Percentiles rank a stretch among this genome's conserved stretches.
These are phyloP conservation scores for Bacillus rossius DNA, from an alignment of 1,140 invertebrate genomes.

Conservation along the genomic window DNA sequence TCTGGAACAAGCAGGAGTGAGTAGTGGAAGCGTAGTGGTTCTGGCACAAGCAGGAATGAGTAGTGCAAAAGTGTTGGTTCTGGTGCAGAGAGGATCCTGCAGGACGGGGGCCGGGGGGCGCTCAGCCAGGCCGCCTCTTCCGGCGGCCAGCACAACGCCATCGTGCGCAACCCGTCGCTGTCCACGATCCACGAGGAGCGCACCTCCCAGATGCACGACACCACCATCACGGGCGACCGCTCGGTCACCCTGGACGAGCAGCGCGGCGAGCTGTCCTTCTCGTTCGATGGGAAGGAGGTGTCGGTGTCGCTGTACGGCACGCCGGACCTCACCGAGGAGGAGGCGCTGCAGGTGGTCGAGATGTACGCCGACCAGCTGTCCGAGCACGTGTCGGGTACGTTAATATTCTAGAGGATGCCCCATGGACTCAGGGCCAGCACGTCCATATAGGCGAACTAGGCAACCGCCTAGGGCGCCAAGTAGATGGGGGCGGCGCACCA, in stretches of 20 bases:
- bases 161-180: conserved; percentile 70
- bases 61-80: no score
- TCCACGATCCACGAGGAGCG: conserved; percentile 88
- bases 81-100: conserved; percentile 5
- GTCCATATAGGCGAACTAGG: no score
- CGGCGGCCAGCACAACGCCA: conserved; percentile 32
- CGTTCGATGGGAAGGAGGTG: conserved; percentile 86
- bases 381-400: conserved; percentile 70
- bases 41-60: no score
- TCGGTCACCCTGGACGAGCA: conserved; percentile 64
- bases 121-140: neutral
- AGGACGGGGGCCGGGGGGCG: neutral
- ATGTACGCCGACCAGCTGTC: conserved; percentile 91
- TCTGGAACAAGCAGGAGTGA: no score
- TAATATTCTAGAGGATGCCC: no score
- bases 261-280: conserved; percentile 81
- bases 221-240: conserved; percentile 67
- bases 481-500: no score
- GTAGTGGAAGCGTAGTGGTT: no score
- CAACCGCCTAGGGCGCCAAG: no score
- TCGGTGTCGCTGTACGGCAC: conserved; percentile 88
- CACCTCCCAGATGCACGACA: conserved; percentile 82
- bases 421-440: no score
- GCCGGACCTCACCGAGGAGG: conserved; percentile 84
- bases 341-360: conserved; percentile 85